Conservation (phyloP, 2,797 vertebrate genomes). For the Neosilurus mollespiculum region DNA sequence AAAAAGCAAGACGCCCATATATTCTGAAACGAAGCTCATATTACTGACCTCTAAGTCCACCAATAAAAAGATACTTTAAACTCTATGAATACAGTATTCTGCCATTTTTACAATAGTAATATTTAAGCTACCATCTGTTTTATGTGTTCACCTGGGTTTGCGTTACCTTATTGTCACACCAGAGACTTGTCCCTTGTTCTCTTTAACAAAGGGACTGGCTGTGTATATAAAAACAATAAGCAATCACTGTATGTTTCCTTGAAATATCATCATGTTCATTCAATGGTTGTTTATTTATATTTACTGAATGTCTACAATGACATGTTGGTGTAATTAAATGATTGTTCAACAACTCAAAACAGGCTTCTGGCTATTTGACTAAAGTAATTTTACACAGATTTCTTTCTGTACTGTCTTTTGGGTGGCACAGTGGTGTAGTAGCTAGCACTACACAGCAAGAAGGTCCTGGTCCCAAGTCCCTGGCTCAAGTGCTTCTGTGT, state of each 20-base stretch:
- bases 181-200: conserved; percentile 2
- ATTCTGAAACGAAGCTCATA: conserved; percentile 87
- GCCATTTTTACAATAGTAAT: conserved; percentile 42
- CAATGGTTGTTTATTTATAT: conserved; percentile 47
- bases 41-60: conserved; percentile 75
- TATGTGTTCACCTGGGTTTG: conserved; percentile 33
- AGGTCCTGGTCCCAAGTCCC: too few species aligned
- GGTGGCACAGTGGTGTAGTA: too few species aligned
- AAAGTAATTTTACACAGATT: neutral
- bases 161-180: conserved; percentile 22
- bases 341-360: conserved; percentile 29
- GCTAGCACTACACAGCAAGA: too few species aligned
- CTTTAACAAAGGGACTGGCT: conserved; percentile 24
- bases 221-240: conserved; percentile 54
- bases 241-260: conserved; percentile 26
- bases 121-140: conserved; percentile 1
- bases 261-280: conserved; percentile 48
- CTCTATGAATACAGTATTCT: conserved; percentile 45
- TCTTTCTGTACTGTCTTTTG: neutral
- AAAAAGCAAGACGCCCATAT: conserved; percentile 92
- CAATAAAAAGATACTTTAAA: conserved; percentile 36
- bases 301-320: neutral
- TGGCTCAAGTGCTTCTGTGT: too few species aligned
- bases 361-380: conserved; percentile 35
- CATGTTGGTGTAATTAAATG: conserved; percentile 48